Evolutionary conservation across 2,113 vertebrate species (phyloP).

Genomic region (Synchiropus splendidus): DNA sequence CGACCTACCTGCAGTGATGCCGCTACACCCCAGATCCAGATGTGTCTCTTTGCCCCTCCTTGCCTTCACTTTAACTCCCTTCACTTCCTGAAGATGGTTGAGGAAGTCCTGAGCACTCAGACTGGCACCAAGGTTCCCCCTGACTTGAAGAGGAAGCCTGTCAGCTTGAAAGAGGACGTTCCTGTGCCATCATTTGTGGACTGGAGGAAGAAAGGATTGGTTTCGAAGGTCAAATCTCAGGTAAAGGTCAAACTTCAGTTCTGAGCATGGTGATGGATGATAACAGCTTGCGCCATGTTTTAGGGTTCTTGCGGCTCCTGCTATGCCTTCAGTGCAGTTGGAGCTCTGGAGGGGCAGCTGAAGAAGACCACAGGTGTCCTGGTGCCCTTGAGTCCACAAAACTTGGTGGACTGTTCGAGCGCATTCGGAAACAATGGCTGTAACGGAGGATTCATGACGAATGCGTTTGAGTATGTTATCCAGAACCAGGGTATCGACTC

Average conservation of each 20-base stretch:
- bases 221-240: constrained; percentile 75
- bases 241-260: constrained; percentile 46
- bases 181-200: constrained; percentile 62
- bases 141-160: neutral
- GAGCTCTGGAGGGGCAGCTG: constrained; percentile 61
- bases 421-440: constrained; percentile 53
- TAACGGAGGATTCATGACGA: constrained; percentile 45
- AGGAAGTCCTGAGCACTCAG: constrained; percentile 56
- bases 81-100: constrained; percentile 53
- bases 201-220: constrained; percentile 70
- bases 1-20: no score
- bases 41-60: no score
- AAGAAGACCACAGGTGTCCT: constrained; percentile 48
- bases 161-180: fast-evolving
- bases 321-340: constrained; percentile 64
- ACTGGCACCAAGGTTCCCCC: constrained; percentile 38
- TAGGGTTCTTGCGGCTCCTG: constrained; percentile 60
- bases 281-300: no score
- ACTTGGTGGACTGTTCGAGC: constrained; percentile 58
- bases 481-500: constrained; percentile 52
- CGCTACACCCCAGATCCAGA: no score
- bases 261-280: no score
- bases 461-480: constrained; percentile 50
- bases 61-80: no score
- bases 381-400: constrained; percentile 56